Evolutionary conservation across 64 coral and sea anemone species (phyloP).

Genomic region (Anthopleura sola): DNA sequence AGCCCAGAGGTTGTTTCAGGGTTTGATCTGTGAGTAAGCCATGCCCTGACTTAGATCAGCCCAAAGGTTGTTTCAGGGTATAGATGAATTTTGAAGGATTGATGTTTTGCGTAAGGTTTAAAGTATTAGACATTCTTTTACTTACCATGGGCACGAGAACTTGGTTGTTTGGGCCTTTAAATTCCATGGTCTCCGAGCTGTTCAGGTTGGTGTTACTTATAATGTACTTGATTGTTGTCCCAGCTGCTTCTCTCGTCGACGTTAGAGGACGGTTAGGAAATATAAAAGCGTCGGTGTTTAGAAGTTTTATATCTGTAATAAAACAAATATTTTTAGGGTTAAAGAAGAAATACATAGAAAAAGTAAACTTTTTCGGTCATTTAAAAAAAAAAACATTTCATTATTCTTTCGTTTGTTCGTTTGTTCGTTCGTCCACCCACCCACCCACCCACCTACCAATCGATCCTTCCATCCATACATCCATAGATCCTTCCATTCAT

Average conservation of each 20-base stretch:
- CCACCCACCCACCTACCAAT: too few species aligned
- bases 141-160: slow-evolving; percentile 14
- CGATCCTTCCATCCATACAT: too few species aligned
- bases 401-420: background rate
- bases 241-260: background rate
- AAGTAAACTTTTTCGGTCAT: too few species aligned
- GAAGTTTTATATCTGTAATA: background rate
- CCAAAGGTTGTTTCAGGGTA: too few species aligned
- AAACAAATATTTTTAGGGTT: background rate
- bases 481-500: too few species aligned
- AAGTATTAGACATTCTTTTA: too few species aligned
- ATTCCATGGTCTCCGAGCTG: background rate
- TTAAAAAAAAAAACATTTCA: background rate
- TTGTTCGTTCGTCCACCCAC: too few species aligned
- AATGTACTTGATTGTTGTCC: background rate
- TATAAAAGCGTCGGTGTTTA: background rate
- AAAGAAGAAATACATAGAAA: background rate
- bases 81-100: too few species aligned
- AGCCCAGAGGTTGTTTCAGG: too few species aligned
- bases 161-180: background rate
- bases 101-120: too few species aligned
- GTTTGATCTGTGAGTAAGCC: too few species aligned
- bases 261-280: background rate
- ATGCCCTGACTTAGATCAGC: too few species aligned
- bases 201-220: background rate